phyloP scores from a whole-genome alignment of 2,888 invertebrate species.

The Chalcis sispes region DNA sequence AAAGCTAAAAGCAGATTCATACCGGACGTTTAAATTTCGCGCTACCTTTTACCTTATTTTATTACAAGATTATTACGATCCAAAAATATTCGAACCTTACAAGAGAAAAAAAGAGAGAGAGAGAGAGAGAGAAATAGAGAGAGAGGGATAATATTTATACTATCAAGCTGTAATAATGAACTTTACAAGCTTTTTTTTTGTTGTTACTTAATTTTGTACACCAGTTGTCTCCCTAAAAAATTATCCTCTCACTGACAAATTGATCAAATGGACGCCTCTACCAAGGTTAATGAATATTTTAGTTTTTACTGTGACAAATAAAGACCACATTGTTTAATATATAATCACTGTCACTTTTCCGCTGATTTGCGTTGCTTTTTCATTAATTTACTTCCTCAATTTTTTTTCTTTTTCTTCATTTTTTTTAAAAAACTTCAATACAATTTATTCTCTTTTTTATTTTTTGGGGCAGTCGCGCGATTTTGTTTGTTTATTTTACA shows the following conservation, averaged over 20 bases:
- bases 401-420: constrained; percentile 7
- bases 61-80: constrained; percentile 42
- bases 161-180: constrained; percentile 42
- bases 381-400: neutral
- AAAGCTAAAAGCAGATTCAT: constrained; percentile 56
- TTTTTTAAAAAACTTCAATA: constrained; percentile 1
- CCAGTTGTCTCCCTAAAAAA: constrained; percentile 11
- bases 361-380: constrained; percentile 12
- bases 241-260: constrained; percentile 25
- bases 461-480: constrained; percentile 22
- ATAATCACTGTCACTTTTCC: constrained; percentile 24
- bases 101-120: constrained; percentile 26
- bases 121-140: constrained; percentile 1
- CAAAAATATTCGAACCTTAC: constrained; percentile 32
- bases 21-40: constrained; percentile 42
- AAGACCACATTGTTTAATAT: constrained; percentile 37
- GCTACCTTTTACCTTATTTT: constrained; percentile 43
- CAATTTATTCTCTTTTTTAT: neutral
- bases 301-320: constrained; percentile 32
- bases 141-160: constrained; percentile 42
- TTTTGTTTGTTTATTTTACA: constrained; percentile 44
- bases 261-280: constrained; percentile 31
- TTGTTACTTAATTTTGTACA: constrained; percentile 30
- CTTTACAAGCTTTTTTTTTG: constrained; percentile 38
- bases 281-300: constrained; percentile 45